These are phyloP conservation scores for Clistopyga incitator DNA, from an alignment of 2,888 invertebrate species.

Conservation along the genomic window DNA sequence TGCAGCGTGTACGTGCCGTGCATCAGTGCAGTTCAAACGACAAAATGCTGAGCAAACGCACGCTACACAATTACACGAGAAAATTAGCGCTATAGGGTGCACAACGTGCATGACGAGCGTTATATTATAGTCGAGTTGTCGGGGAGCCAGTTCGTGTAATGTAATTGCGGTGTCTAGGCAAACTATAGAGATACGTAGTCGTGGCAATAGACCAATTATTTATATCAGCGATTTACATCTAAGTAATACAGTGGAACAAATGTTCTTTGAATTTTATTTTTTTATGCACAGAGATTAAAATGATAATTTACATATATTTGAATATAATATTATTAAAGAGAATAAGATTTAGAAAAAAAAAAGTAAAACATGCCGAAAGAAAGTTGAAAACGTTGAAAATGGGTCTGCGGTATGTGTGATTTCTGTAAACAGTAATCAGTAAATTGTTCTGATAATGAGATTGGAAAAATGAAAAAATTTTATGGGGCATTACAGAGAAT, in stretches of 20 bases:
- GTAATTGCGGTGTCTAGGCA: slow-evolving; percentile 2
- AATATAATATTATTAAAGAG: neutral
- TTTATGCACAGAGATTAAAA: neutral
- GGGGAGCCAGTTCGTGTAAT: slow-evolving; percentile 2
- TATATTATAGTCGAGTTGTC: neutral
- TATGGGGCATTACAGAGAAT: neutral
- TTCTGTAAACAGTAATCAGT: neutral
- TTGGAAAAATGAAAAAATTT: too few species aligned
- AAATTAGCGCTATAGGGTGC: slow-evolving; percentile 33
- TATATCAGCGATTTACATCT: neutral
- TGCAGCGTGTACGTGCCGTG: slow-evolving; percentile 36
- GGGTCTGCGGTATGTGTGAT: neutral
- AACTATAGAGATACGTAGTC: neutral
- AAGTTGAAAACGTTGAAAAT: neutral
- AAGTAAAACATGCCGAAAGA: neutral
- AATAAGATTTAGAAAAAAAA: neutral
- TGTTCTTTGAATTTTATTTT: neutral
- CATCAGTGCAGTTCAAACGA: slow-evolving; percentile 22
- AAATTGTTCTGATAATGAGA: too few species aligned
- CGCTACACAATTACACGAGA: slow-evolving; percentile 19
- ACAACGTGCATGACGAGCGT: slow-evolving; percentile 21
- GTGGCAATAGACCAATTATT: neutral
- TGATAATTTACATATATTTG: neutral
- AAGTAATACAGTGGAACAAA: neutral
- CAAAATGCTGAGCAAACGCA: slow-evolving; percentile 32